Conservation (phyloP, 2,888 invertebrate species). For the Hemistola chrysoprasaria region DNA sequence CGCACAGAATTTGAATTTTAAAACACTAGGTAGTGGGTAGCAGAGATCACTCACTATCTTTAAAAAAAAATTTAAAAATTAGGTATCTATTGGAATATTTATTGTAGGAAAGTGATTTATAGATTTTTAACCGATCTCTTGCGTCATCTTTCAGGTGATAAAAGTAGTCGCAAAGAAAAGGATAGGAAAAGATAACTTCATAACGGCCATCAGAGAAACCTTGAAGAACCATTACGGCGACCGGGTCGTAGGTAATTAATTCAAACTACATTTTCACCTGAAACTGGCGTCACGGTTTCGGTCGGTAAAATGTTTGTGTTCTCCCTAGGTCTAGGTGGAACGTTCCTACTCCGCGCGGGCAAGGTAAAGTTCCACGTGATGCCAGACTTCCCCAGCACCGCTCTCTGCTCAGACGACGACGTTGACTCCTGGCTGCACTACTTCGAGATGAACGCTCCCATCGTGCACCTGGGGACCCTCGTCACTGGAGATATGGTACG, state of each 20-base stretch:
- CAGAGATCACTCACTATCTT: too few species aligned
- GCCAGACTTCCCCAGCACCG: constrained; percentile 93
- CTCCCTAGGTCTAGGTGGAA: constrained; percentile 96
- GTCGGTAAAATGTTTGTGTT: too few species aligned
- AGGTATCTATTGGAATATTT: too few species aligned
- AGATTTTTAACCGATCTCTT: neutral
- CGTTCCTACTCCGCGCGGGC: constrained; percentile 92
- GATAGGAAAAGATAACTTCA: constrained; percentile 88
- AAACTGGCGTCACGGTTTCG: too few species aligned
- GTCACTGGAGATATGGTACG: constrained; percentile 91
- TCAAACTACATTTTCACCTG: too few species aligned
- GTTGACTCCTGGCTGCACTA: constrained; percentile 95
- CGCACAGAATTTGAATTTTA: too few species aligned
- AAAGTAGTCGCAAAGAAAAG: constrained; percentile 89
- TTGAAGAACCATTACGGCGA: constrained; percentile 85
- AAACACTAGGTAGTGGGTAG: too few species aligned
- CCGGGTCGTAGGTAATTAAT: constrained; percentile 70
- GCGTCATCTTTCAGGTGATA: constrained; percentile 78
- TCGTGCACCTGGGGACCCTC: constrained; percentile 93
- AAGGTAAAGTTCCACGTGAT: constrained; percentile 96
- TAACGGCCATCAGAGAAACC: constrained; percentile 88
- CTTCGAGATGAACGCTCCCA: constrained; percentile 94
- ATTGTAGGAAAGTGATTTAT: too few species aligned
- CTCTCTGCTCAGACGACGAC: constrained; percentile 87
- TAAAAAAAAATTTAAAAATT: too few species aligned